Evolutionary conservation across 2,888 invertebrate species (phyloP).

Genomic region (Latrodectus elegans): DNA sequence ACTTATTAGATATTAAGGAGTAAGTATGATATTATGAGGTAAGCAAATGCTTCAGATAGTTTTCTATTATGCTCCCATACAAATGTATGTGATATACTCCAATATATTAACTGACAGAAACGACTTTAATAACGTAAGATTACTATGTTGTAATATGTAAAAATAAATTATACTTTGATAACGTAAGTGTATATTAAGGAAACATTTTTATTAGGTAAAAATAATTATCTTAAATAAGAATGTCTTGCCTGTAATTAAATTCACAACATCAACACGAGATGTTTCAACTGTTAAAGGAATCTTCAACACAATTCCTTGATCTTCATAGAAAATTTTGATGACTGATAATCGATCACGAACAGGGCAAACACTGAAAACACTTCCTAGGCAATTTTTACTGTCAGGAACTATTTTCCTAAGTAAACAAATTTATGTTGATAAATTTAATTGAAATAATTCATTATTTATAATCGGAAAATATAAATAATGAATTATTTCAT

Average conservation of each 20-base stretch:
- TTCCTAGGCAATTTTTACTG: not conserved
- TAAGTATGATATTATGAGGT: too few relatives aligned
- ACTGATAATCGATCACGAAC: not conserved
- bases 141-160: not conserved
- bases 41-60: too few relatives aligned
- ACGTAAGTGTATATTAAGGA: not conserved
- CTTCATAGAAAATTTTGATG: not conserved
- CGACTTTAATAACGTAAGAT: too few relatives aligned
- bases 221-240: not conserved
- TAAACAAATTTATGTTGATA: too few relatives aligned
- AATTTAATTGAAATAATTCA: too few relatives aligned
- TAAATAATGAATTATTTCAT: too few relatives aligned
- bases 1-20: too few relatives aligned
- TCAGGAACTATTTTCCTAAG: not conserved
- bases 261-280: not conserved
- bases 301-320: slow-evolving; percentile 9
- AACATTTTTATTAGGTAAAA: too few relatives aligned
- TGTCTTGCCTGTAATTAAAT: not conserved
- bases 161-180: not conserved
- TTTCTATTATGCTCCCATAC: too few relatives aligned
- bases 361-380: not conserved
- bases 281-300: not conserved
- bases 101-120: too few relatives aligned
- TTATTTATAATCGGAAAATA: too few relatives aligned
- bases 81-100: too few relatives aligned